phyloP scores from a whole-genome alignment of 2,113 vertebrate genomes.

The Siniperca chuatsi region DNA sequence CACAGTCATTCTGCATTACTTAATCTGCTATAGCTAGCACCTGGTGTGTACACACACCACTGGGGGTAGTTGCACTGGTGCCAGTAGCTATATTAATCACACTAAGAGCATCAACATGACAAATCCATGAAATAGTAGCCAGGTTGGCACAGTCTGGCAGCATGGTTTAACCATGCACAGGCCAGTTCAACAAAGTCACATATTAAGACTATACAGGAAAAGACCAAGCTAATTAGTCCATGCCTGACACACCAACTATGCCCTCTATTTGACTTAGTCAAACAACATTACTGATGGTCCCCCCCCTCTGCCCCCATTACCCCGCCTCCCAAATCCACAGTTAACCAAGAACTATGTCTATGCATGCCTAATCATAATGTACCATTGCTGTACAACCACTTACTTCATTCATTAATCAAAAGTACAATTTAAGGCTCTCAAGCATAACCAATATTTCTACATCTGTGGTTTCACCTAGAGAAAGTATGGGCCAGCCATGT shows the following conservation, averaged over 20 bases:
- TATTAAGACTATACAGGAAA: conserved; percentile 25
- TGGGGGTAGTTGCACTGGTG: conserved; percentile 26
- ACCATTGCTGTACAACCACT: background rate
- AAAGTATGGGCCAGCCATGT: background rate
- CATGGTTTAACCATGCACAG: conserved; percentile 34
- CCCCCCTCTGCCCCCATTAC: background rate
- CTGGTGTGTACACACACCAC: conserved; percentile 37
- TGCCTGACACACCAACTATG: background rate
- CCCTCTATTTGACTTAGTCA: conserved; percentile 40
- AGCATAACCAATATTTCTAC: background rate
- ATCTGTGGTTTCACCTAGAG: background rate
- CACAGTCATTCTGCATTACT: conserved; percentile 15
- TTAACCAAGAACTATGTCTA: background rate
- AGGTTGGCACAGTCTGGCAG: conserved; percentile 35
- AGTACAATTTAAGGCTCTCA: background rate
- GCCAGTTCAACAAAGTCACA: conserved; percentile 23
- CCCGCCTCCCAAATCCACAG: conserved; percentile 21
- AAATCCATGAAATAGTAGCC: conserved; percentile 60
- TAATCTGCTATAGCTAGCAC: conserved; percentile 41
- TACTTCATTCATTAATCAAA: conserved; percentile 9
- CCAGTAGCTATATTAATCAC: conserved; percentile 65
- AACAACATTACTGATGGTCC: conserved; percentile 9
- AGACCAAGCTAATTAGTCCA: background rate
- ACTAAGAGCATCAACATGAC: conserved; percentile 60
- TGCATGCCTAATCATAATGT: background rate